Evolutionary conservation across 2,797 vertebrate genomes (phyloP), one percentile per base, ranked within the genome.

Genomic region (Merluccius polli): DNA sequence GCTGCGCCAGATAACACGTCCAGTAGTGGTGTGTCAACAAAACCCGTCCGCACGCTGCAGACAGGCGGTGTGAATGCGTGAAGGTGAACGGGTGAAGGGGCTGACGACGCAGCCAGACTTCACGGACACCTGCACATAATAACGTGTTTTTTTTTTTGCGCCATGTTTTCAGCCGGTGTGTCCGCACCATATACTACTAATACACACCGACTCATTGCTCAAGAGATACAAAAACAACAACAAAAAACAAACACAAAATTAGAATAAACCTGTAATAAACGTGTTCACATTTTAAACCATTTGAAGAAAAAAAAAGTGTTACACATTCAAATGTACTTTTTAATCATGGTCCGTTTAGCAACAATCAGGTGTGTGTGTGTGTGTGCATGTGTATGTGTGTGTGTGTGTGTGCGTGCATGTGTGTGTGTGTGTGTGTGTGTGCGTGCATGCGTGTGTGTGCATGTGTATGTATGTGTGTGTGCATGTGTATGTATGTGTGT

Each of bases 381-480:
- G 48, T 59, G 48, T 59, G 33, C 33, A 35, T 35, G 69, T 70
- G 69, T 35, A 31, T 70, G 30, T 35, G 69, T 8, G 18, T 35
- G 69, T 11, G 32, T n/a, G 69, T 70, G 69, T 35, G 32, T 70
- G 69, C n/a, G 69, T 35, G 32, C n/a, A 31, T 70, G 30, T n/a
- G 69, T 9, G 18, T 35, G 32, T 11, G 32, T n/a, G 69, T 70
- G 69, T n/a, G 32, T 70, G 69, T 70, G 69, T 35, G 31, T 33
- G 69, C 6, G 16, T 70, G 69, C 7, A 31, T 33, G 69, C 24
- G 63, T 67, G 63, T 27, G 63, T 67, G 63, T 67, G 65, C 30
- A 27, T 68, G 65, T 68, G n/a, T 68, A 27, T 10, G 12, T 24
- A 18, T 67, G 63, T 27, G 24, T 67, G 63, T 67, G 63, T 67